These are phyloP conservation scores for Tetranychus cinnabarinus DNA, from an alignment of 1,140 invertebrate genomes.

Conservation along the genomic window DNA sequence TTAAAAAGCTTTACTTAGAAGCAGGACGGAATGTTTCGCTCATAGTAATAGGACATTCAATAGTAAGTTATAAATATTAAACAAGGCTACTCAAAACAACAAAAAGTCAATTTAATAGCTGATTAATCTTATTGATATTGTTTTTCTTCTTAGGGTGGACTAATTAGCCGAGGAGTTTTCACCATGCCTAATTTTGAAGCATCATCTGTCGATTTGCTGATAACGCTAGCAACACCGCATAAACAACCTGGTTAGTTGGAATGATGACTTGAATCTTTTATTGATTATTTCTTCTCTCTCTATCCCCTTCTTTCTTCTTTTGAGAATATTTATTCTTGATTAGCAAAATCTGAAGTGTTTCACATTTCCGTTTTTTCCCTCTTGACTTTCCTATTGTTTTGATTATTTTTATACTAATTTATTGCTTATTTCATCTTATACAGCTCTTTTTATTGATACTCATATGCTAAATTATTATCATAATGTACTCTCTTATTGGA, in stretches of 20 bases:
- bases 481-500: neutral
- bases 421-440: neutral
- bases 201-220: neutral
- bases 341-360: neutral
- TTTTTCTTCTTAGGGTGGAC: constrained; percentile 2
- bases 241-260: neutral
- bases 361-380: too few species aligned
- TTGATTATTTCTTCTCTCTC: too few species aligned
- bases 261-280: neutral
- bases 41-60: constrained; percentile 8
- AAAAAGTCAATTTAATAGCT: neutral
- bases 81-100: too few species aligned
- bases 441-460: constrained; percentile 1
- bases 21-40: neutral
- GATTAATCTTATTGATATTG: neutral
- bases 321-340: neutral
- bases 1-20: constrained; percentile 2
- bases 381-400: too few species aligned
- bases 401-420: neutral
- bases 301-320: too few species aligned
- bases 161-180: constrained; percentile 5
- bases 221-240: constrained; percentile 8
- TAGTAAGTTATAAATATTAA: neutral
- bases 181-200: neutral
- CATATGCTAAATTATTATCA: neutral